Percentiles rank a stretch among this genome's conserved stretches.
These are phyloP conservation scores for Cynoglossus semilaevis DNA, from an alignment of 2,113 vertebrate genomes.

Conservation along the genomic window DNA sequence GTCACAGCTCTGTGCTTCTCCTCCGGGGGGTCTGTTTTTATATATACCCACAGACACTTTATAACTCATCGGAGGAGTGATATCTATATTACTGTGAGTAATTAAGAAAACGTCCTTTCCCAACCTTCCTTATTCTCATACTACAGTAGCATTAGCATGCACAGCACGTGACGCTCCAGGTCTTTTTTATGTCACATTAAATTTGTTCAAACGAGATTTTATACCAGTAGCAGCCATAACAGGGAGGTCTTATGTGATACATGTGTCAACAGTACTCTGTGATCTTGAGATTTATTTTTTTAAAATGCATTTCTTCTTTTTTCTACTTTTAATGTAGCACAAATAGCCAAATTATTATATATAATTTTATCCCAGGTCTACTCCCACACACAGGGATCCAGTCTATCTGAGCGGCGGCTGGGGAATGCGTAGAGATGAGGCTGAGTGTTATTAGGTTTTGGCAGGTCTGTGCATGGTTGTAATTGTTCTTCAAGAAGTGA, in stretches of 20 bases:
- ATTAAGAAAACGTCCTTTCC: conserved; percentile 54
- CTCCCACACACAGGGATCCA: conserved; percentile 16
- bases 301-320: no score
- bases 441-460: conserved; percentile 50
- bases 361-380: conserved; percentile 3
- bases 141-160: no score
- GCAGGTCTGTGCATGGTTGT: conserved; percentile 41
- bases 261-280: no score
- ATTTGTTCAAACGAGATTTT: no score
- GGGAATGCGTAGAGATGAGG: conserved; percentile 9
- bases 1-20: conserved; percentile 44
- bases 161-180: no score
- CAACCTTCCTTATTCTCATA: no score
- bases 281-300: no score
- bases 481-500: conserved; percentile 65
- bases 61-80: conserved; percentile 30
- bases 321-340: no score
- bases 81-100: conserved; percentile 54
- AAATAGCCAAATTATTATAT: no score
- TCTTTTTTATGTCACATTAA: no score
- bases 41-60: conserved; percentile 31
- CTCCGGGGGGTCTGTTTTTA: conserved; percentile 33
- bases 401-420: conserved; percentile 28
- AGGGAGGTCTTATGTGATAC: no score
- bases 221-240: no score